These are phyloP conservation scores for Thermophis baileyi DNA, from an alignment of 2,113 vertebrate genomes.

Conservation along the genomic window DNA sequence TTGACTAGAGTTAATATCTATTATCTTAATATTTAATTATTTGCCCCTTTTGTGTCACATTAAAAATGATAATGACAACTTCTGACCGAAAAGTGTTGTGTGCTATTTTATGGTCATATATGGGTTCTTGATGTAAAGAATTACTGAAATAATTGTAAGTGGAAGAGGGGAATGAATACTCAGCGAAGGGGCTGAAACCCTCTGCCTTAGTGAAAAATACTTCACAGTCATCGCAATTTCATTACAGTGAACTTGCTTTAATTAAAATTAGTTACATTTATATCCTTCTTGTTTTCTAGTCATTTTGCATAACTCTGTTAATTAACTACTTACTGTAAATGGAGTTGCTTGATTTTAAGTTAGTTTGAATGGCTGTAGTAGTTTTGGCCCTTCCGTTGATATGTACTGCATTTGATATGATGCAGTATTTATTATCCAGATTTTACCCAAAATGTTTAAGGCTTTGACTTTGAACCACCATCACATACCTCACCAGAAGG, in stretches of 20 bases:
- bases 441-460: not conserved
- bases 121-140: not conserved
- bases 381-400: not conserved
- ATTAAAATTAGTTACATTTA: slow-evolving; percentile 1
- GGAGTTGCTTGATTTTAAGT: not conserved
- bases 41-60: not conserved
- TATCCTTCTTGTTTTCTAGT: slow-evolving; percentile 5
- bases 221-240: not conserved
- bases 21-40: not conserved
- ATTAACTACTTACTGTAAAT: not conserved
- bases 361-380: not conserved
- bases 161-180: not conserved
- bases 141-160: not conserved
- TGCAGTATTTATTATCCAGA: not conserved
- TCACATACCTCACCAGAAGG: not conserved
- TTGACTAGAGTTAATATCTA: not conserved
- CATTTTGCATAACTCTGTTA: not conserved
- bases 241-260: not conserved
- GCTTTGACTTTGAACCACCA: not conserved
- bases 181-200: not conserved
- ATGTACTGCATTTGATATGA: not conserved
- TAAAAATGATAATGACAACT: not conserved
- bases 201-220: too few species aligned
- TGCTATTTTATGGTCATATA: not conserved
- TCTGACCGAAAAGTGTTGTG: not conserved